phyloP scores from a whole-genome alignment of 2,113 vertebrate species.

The Spea multiplicata region DNA sequence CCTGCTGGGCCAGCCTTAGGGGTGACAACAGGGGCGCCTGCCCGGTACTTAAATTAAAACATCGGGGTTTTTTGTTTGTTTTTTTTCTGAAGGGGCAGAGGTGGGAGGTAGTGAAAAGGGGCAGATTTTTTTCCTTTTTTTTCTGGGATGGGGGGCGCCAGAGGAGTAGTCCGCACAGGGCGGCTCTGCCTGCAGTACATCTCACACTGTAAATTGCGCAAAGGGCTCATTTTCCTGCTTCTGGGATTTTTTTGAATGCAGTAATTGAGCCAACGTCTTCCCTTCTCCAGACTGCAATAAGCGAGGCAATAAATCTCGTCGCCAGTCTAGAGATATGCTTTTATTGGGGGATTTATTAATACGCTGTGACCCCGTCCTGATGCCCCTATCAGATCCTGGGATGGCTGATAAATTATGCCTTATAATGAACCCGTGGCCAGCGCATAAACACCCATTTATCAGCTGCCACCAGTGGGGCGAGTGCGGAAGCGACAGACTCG shows the following conservation, averaged over 20 bases:
- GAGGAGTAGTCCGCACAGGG: too few species aligned
- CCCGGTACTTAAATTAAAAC: too few species aligned
- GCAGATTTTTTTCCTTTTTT: too few species aligned
- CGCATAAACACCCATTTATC: slow-evolving; percentile 9
- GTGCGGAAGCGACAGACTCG: too few species aligned
- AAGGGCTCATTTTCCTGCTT: background rate
- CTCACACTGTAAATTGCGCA: background rate
- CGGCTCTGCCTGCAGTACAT: background rate
- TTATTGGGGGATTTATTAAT: slow-evolving; percentile 27
- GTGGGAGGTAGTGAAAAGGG: too few species aligned
- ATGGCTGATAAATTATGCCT: slow-evolving; percentile 34
- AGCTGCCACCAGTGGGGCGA: background rate
- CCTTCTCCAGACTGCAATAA: slow-evolving; percentile 27
- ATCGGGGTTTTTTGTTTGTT: too few species aligned
- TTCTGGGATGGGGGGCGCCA: too few species aligned
- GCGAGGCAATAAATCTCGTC: slow-evolving; percentile 24
- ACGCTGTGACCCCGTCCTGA: slow-evolving; percentile 7
- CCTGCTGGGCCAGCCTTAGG: too few species aligned
- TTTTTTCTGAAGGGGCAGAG: too few species aligned
- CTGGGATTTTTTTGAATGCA: background rate
- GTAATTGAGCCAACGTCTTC: slow-evolving; percentile 1
- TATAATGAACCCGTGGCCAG: slow-evolving; percentile 2
- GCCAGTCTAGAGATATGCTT: background rate
- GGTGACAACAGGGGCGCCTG: too few species aligned
- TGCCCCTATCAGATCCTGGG: slow-evolving; percentile 35